Conservation (phyloP, 2,888 invertebrate genomes). For the Nomada ruficornis region DNA sequence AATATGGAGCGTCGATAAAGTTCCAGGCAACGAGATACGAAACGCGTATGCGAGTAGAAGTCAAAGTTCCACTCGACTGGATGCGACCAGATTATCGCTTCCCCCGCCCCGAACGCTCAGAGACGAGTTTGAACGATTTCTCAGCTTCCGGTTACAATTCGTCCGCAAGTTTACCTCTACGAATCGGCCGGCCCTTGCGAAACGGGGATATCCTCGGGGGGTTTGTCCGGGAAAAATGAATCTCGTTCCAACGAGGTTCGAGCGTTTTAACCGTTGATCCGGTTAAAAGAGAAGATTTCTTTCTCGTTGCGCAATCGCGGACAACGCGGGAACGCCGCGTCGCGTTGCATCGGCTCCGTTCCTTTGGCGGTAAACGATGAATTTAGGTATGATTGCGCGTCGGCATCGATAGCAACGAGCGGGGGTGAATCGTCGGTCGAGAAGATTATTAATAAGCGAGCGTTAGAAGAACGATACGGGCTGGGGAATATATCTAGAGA, state of each 20-base stretch:
- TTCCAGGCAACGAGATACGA: constrained; percentile 54
- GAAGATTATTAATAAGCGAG: constrained; percentile 72
- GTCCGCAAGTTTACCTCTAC: not conserved
- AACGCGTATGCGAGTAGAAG: constrained; percentile 41
- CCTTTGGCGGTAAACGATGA: too few relatives aligned
- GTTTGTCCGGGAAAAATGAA: too few relatives aligned
- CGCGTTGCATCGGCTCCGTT: too few relatives aligned
- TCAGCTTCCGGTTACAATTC: not conserved
- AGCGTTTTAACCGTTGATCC: too few relatives aligned
- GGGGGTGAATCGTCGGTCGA: not conserved
- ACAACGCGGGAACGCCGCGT: too few relatives aligned
- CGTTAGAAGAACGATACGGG: constrained; percentile 71
- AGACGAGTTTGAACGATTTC: not conserved
- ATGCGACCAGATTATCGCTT: constrained; percentile 1
- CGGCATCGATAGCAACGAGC: not conserved
- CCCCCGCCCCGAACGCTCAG: not conserved
- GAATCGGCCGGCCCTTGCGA: too few relatives aligned
- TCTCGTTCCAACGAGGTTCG: too few relatives aligned
- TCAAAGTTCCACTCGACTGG: constrained; percentile 33
- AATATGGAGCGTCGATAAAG: constrained; percentile 66
- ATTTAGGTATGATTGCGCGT: too few relatives aligned
- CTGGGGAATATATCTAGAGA: constrained; percentile 62
- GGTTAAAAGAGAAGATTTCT: too few relatives aligned
- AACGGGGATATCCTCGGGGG: too few relatives aligned
- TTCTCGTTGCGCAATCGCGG: too few relatives aligned